Evolutionary conservation across 2,113 vertebrate species (phyloP).

Genomic region (Cyanoderma ruficeps): DNA sequence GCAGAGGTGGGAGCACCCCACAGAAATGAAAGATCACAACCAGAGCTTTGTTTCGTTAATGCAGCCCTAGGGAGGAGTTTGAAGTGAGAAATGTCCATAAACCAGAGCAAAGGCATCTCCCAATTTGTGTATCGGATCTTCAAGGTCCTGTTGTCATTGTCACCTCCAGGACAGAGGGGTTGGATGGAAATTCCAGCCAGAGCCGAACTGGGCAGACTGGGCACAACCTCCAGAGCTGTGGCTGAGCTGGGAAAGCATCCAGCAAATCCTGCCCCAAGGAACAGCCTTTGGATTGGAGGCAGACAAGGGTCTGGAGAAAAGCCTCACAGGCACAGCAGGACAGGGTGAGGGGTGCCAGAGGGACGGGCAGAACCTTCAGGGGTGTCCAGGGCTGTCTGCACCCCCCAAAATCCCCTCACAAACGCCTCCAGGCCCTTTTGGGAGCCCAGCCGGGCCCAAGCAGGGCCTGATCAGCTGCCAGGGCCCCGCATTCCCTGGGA

Average conservation of each 20-base stretch:
- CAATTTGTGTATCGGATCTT: not conserved
- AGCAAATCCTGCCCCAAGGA: not conserved
- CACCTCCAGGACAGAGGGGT: not conserved
- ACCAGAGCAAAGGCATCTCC: not conserved
- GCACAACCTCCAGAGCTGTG: not conserved
- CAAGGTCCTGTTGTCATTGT: not conserved
- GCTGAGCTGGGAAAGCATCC: not conserved
- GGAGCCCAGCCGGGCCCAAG: not conserved
- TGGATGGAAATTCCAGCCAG: not conserved
- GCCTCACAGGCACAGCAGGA: not conserved
- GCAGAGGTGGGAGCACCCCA: not conserved
- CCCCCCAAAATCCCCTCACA: not conserved
- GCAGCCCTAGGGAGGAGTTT: not conserved
- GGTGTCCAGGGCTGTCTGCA: not conserved
- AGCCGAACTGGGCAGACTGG: not conserved
- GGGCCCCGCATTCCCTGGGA: not conserved
- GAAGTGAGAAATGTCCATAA: not conserved
- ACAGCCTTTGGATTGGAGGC: accelerated
- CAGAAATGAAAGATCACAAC: not conserved
- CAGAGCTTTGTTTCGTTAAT: not conserved
- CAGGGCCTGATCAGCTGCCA: not conserved
- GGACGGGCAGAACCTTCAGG: accelerated
- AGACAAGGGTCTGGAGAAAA: not conserved
- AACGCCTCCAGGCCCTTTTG: not conserved
- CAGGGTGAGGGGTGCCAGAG: not conserved